Percentiles rank a stretch among this genome's conserved stretches.
These are phyloP conservation scores for Onychomys leucogaster DNA, from an alignment of 2,797 vertebrate genomes.

Conservation along the genomic window DNA sequence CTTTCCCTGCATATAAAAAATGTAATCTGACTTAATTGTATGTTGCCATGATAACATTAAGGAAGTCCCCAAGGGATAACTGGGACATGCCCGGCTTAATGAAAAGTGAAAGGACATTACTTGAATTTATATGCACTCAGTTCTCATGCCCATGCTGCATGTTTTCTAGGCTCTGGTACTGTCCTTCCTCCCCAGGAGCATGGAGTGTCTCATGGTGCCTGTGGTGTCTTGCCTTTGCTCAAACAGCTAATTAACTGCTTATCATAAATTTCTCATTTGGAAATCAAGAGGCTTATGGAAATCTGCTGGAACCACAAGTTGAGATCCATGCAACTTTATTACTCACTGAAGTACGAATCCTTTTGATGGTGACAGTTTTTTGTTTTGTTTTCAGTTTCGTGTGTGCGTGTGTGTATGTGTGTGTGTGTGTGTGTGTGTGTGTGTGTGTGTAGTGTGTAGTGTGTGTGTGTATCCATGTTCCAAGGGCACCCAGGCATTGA, in stretches of 20 bases:
- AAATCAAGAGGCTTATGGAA: conserved; percentile 80
- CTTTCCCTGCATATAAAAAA: conserved; percentile 82
- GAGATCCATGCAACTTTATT: conserved; percentile 75
- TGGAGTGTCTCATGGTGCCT: conserved; percentile 3
- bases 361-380: conserved; percentile 72
- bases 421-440: not conserved
- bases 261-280: conserved; percentile 73
- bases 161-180: conserved; percentile 66
- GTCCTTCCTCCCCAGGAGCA: conserved; percentile 56
- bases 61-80: conserved; percentile 81
- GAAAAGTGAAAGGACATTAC: conserved; percentile 84
- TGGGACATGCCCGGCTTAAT: conserved; percentile 81
- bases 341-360: conserved; percentile 76
- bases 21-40: conserved; percentile 88
- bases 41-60: conserved; percentile 85
- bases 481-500: not conserved
- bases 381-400: not conserved
- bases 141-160: conserved; percentile 67
- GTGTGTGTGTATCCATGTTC: too few species aligned
- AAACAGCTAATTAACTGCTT: conserved; percentile 79
- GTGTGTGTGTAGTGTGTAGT: too few species aligned
- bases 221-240: conserved; percentile 48
- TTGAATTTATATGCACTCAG: conserved; percentile 79
- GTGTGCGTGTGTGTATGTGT: not conserved
- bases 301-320: conserved; percentile 77